These are phyloP conservation scores for Celastrina argiolus DNA, from an alignment of 2,888 invertebrate genomes.

Conservation along the genomic window DNA sequence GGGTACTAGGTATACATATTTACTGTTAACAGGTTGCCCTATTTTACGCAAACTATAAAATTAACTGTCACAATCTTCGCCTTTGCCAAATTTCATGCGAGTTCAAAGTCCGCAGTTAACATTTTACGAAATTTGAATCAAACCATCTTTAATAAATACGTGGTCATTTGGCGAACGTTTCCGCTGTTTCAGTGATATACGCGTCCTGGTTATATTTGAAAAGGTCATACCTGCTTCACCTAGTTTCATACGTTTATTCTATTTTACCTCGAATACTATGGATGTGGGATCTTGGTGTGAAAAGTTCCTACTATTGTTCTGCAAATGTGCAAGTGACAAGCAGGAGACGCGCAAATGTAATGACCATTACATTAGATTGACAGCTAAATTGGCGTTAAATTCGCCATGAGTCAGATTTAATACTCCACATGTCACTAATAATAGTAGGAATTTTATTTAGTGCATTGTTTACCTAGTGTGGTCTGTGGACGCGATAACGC, in stretches of 20 bases:
- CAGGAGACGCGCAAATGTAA: background rate
- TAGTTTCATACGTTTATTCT: background rate
- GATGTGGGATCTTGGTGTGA: background rate
- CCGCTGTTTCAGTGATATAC: slow-evolving; percentile 10
- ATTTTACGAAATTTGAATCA: slow-evolving; percentile 12
- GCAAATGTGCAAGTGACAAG: background rate
- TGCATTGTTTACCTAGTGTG: slow-evolving; percentile 49
- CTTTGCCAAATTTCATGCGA: background rate
- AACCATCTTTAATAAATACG: slow-evolving; percentile 15
- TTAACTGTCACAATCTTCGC: background rate
- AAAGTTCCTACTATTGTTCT: background rate
- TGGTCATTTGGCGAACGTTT: slow-evolving; percentile 16
- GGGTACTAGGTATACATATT: background rate
- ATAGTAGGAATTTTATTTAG: slow-evolving; percentile 37
- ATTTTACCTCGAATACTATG: background rate
- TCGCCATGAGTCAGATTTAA: slow-evolving; percentile 18
- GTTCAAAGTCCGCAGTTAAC: slow-evolving; percentile 15
- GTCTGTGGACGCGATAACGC: slow-evolving; percentile 50
- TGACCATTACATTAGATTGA: background rate
- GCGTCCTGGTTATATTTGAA: slow-evolving; percentile 20
- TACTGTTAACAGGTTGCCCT: background rate
- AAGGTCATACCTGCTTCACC: slow-evolving; percentile 16
- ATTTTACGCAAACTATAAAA: background rate
- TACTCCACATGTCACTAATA: slow-evolving; percentile 22
- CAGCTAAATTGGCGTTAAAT: slow-evolving; percentile 13